Evolutionary conservation across 1,140 invertebrate genomes (phyloP), one percentile per base, ranked within the genome.

Genomic region (Drosophila fuyamai): DNA sequence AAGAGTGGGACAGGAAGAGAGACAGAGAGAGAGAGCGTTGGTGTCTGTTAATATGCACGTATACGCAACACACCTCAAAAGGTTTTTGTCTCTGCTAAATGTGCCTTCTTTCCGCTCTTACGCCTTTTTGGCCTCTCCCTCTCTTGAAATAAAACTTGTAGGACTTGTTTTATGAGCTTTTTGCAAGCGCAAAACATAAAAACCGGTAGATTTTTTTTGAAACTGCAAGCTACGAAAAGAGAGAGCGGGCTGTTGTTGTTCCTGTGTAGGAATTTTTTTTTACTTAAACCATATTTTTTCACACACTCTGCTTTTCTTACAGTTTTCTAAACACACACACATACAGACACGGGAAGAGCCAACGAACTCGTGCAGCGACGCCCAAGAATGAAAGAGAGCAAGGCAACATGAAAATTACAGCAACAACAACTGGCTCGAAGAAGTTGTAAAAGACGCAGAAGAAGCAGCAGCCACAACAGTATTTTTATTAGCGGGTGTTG

Each of bases 351-450:
- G 58, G 78, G 55, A 73, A 75, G 60, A 79, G 71, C 62, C 83
- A 88, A 89, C 83, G 83, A 88, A 88, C 83, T 83, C 80, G 59
- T 76, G 79, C 79, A 73, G 85, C 85, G 84, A 88, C 84, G 84
- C 84, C 84, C 85, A 88, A 88, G 84, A 88, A 88, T 84, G 76
- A 89, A 89, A 71, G 71, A 79, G 71, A 61, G 78, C 76, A 89
- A 88, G 68, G 83, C 83, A 88, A 84, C 84, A 89, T 88, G 73
- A 88, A 81, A 88, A 89, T 72, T 80, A 79, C 76, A 83, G 53
- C 79, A 79, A 81, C 77, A 73, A 75, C 60, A 77, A 77, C 51
- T 57, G 59, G 38, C 60, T 66, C 56, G 63, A 80, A 80, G 74
- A 84, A 74, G 71, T 75, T 80, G 60, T 74, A 54, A 82, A 63